A percentile compares a stretch with the other conserved stretches of the same genome.
phyloP scores from a whole-genome alignment of 2,888 invertebrate genomes.

The Drosophila sordidula region DNA sequence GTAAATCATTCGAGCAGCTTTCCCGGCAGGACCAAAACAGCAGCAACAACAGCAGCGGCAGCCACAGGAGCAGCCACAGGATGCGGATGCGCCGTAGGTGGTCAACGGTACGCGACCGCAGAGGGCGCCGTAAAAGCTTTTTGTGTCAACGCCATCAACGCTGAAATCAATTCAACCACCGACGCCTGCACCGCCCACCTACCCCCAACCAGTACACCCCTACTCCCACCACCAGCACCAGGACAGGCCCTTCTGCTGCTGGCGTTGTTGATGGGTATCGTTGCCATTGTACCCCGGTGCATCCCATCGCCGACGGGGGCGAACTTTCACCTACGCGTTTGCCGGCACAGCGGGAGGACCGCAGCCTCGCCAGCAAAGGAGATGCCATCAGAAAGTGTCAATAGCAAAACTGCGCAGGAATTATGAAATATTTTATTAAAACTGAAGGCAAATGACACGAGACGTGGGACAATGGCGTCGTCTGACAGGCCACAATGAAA shows the following conservation, averaged over 20 bases:
- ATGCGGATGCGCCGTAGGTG: slow-evolving; percentile 74
- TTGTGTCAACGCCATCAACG: slow-evolving; percentile 83
- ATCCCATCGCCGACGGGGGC: slow-evolving; percentile 26
- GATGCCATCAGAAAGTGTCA: slow-evolving; percentile 77
- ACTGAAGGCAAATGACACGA: slow-evolving; percentile 61
- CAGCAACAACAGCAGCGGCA: slow-evolving; percentile 48
- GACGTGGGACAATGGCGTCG: slow-evolving; percentile 13
- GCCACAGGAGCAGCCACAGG: slow-evolving; percentile 60
- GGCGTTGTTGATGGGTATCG: slow-evolving; percentile 65
- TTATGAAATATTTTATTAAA: slow-evolving; percentile 81
- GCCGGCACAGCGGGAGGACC: slow-evolving; percentile 66
- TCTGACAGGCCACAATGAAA: neutral
- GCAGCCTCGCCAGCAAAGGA: slow-evolving; percentile 31
- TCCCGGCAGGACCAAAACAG: slow-evolving; percentile 52
- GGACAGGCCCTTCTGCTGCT: slow-evolving; percentile 51
- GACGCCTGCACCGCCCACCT: slow-evolving; percentile 34
- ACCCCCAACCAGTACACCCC: slow-evolving; percentile 23
- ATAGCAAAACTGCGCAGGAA: slow-evolving; percentile 75
- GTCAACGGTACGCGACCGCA: slow-evolving; percentile 78
- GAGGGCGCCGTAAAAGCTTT: slow-evolving; percentile 82
- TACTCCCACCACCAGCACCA: slow-evolving; percentile 16
- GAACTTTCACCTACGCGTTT: slow-evolving; percentile 75
- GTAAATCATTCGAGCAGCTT: slow-evolving; percentile 72
- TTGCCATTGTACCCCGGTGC: slow-evolving; percentile 28
- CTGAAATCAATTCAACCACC: slow-evolving; percentile 77